Percentiles rank a stretch among this genome's conserved stretches.
Evolutionary conservation across 2,797 vertebrate genomes (phyloP).

Genomic region (Pseudomugil gertrudae): DNA sequence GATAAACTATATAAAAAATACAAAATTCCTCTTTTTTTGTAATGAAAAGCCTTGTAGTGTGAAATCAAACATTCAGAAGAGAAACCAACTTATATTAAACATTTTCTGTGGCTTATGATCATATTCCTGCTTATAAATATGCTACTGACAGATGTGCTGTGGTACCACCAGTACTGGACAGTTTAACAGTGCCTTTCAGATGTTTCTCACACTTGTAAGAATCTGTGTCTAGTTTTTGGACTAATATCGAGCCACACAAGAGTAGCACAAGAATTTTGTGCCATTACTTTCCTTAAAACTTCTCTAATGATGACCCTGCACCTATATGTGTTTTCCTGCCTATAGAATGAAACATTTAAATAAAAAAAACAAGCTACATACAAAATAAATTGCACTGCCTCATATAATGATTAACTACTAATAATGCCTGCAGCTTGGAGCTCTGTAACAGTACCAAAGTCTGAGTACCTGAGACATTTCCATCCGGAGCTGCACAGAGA

Average conservation of each 20-base stretch:
- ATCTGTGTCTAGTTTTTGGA: background rate
- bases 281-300: background rate
- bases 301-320: background rate
- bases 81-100: background rate
- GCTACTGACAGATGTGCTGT: background rate
- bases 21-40: background rate
- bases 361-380: background rate
- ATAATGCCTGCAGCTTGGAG: background rate
- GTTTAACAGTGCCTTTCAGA: background rate
- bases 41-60: background rate
- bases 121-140: too few relatives aligned
- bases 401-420: background rate
- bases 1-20: background rate
- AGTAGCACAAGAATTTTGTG: background rate
- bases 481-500: background rate
- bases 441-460: background rate
- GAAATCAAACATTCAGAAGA: background rate
- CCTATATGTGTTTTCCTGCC: background rate
- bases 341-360: background rate
- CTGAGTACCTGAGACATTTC: background rate
- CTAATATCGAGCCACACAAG: background rate
- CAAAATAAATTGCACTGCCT: background rate
- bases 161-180: background rate
- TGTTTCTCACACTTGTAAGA: background rate
- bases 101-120: background rate